Base-by-base conservation (phyloP, 1,140 invertebrate species). In the Aphaenogaster floridana region DNA sequence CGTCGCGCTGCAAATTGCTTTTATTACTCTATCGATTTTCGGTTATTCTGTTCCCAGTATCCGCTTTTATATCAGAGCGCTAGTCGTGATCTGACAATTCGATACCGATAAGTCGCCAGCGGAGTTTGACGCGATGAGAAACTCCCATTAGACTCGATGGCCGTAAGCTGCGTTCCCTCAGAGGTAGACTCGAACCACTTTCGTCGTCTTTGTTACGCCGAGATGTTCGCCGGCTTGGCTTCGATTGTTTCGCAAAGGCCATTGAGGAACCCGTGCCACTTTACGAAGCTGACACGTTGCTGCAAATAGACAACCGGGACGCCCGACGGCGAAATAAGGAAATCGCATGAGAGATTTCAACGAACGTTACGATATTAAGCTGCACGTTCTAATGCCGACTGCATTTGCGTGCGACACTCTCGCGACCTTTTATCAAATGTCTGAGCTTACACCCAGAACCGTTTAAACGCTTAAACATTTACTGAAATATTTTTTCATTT, bases 271-370 rank as follows among this genome's bases (percentile, higher is more conserved):
- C 42, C 34, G 54, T 48, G 57, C 81, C 69, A 69, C 80, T 76
- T 86, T 57, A 45, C 63, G 57, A n/a, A 34, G 42, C 48, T 69
- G 64, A 88, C 42, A 54, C 88, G 57, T 54, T 45, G 72, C 66
- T 66, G 77, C 63, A 69, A 86, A 83, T 59, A 68, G 78, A 81
- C 50, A 50, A 81, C 34, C 52, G 9, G 72, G 28, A 45, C 52
- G 50, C 64, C 69, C 71, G 71, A 11, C 78, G 54, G 36, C 63
- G 71, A 61, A 39, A 79, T 76, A 89, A 88, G 78, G 88, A 84
- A 89, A 89, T 89, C 77, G 68, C 68, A 39, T 52, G 59, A 71
- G 87, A 74, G 88, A 89, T 89, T 89, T 89, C 74, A 89, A 89
- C 68, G 88, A 89, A 89, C 34, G 87, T 69, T 48, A 59, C 74